These are phyloP conservation scores for Orchestia grillus DNA, from an alignment of 1,140 invertebrate species.

Conservation along the genomic window DNA sequence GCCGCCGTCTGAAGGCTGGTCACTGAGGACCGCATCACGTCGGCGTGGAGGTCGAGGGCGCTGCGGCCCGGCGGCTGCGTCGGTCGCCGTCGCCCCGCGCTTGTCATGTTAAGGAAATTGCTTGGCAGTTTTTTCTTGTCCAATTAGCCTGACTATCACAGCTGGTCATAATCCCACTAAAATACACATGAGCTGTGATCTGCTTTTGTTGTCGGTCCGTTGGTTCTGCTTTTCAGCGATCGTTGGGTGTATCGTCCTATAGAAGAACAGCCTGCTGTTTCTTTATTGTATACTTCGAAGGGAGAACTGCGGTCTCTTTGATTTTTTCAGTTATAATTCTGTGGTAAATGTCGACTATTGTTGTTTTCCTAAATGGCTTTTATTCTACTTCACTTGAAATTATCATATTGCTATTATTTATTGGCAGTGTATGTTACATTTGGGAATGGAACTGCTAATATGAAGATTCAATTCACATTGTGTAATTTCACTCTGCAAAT, in stretches of 20 bases:
- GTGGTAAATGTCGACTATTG: background rate
- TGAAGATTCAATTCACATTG: too few species aligned
- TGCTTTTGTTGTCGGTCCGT: conserved; percentile 22
- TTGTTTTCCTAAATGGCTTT: background rate
- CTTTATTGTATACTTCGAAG: background rate
- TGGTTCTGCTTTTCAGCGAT: background rate
- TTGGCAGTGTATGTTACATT: too few species aligned
- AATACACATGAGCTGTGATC: conserved; percentile 25
- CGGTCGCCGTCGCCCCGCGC: background rate
- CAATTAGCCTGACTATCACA: conserved; percentile 50
- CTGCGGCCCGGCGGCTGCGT: background rate
- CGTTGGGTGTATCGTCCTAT: background rate
- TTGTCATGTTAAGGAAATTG: conserved; percentile 48
- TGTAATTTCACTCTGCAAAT: too few species aligned
- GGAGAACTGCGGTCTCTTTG: background rate
- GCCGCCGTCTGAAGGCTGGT: background rate
- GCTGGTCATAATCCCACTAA: conserved; percentile 50
- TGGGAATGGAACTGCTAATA: too few species aligned
- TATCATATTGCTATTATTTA: too few species aligned
- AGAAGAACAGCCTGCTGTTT: background rate
- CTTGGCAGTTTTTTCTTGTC: conserved; percentile 55
- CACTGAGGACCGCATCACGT: background rate
- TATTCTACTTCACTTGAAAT: background rate
- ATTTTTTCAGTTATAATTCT: background rate
- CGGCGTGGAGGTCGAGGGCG: background rate